Conservation (phyloP, 2,888 invertebrate species). For the Ctenicera cuprea region DNA sequence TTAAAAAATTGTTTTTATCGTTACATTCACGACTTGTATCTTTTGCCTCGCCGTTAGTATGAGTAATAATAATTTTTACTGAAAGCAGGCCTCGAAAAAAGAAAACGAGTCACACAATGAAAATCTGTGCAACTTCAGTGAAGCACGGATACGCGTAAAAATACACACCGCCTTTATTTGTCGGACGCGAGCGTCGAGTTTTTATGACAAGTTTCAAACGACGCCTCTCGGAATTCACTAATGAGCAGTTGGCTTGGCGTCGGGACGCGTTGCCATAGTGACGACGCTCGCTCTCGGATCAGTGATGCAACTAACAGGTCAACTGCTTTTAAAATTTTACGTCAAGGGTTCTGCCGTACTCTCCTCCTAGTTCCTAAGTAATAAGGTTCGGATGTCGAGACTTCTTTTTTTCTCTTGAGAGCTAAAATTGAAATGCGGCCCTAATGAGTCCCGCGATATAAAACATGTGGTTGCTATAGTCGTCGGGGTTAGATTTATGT, state of each 20-base stretch:
- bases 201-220: slow-evolving; percentile 71
- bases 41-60: neutral
- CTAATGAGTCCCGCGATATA: slow-evolving; percentile 1
- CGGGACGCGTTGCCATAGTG: slow-evolving; percentile 64
- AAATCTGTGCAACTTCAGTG: slow-evolving; percentile 41
- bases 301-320: slow-evolving; percentile 55
- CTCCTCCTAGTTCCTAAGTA: slow-evolving; percentile 1
- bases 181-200: slow-evolving; percentile 67
- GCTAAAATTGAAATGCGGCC: neutral
- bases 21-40: neutral
- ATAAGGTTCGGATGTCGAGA: slow-evolving; percentile 13
- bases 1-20: neutral
- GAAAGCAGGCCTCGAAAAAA: slow-evolving; percentile 17
- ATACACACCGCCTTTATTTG: slow-evolving; percentile 61
- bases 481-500: no score
- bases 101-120: slow-evolving; percentile 40
- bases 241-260: slow-evolving; percentile 71
- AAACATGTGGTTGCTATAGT: neutral
- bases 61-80: slow-evolving; percentile 6
- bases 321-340: slow-evolving; percentile 42
- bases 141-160: slow-evolving; percentile 54
- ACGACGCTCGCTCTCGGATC: slow-evolving; percentile 63
- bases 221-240: slow-evolving; percentile 72
- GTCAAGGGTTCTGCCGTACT: slow-evolving; percentile 3
- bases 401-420: neutral